Evolutionary conservation across 2,888 invertebrate species (phyloP).

Genomic region (Priocnemis perturbator): DNA sequence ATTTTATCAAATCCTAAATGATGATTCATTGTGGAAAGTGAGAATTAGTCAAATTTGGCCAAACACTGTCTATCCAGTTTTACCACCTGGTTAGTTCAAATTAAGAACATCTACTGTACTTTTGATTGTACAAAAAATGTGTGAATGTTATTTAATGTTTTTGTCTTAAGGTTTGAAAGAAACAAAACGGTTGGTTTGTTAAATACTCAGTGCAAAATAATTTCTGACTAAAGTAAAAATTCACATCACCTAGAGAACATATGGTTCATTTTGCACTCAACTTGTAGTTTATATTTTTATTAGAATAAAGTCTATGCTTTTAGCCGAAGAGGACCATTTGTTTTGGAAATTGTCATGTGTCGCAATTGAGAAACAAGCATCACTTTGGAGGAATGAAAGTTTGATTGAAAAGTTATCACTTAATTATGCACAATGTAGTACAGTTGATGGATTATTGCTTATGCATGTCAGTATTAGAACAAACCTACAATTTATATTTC

Average conservation of each 20-base stretch:
- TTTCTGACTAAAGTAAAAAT: no score
- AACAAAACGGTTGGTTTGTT: conserved; percentile 1
- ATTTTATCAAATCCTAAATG: conserved; percentile 78
- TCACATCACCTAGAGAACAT: conserved; percentile 1
- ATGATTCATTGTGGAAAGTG: conserved; percentile 78
- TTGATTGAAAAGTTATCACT: conserved; percentile 77
- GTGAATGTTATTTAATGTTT: no score
- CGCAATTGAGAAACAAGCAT: conserved; percentile 78
- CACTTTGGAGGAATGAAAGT: conserved; percentile 77
- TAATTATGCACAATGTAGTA: conserved; percentile 78
- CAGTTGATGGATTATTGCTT: conserved; percentile 79
- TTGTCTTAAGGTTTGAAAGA: not conserved
- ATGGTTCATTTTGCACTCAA: not conserved
- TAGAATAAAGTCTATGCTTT: conserved; percentile 30
- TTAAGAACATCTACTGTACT: conserved; percentile 56
- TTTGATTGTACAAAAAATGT: conserved; percentile 50
- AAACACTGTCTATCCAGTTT: conserved; percentile 63
- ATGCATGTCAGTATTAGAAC: conserved; percentile 76
- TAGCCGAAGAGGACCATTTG: conserved; percentile 73
- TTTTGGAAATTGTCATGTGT: conserved; percentile 80
- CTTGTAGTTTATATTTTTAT: not conserved
- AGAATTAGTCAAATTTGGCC: conserved; percentile 68
- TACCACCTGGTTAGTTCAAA: conserved; percentile 68
- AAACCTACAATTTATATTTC: conserved; percentile 8
- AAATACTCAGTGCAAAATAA: no score